Evolutionary conservation across 1,140 invertebrate species (phyloP), one percentile per base, ranked within the genome.

Genomic region (Cepaea nemoralis): DNA sequence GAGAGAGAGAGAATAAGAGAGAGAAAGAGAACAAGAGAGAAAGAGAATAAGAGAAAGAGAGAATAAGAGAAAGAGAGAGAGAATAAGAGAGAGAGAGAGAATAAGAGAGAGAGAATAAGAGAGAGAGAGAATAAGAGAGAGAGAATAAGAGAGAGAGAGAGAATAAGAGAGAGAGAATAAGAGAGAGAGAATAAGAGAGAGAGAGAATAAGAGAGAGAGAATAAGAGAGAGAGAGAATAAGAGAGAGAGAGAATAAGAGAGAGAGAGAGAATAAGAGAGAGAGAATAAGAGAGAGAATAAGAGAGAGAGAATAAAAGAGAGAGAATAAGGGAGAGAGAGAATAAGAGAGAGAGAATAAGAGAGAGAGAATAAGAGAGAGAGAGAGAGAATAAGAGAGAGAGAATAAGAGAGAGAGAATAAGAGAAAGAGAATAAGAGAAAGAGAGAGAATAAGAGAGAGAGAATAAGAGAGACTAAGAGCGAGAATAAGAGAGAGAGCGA

Each of bases 121-220:
- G 67, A 70, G 16, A 70, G 31, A 24, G 67, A 70, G 67, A 70
- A 31, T 2, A 37, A 71, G 69, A 39, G 69, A 71, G 69, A 71
- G 37, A 40, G 37, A 71, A 31, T 24, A 31, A 71, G 37, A 39
- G 69, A 71, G 69, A 71, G 69, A 71, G 24, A 50, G 73, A 76
- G n/a, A 48, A 16, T 19, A 24, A 40, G 39, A 74, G 71, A 24
- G 39, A 74, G 71, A 42, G 39, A 22, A 40, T 2, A 27, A 2
- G 39, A 48, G n/a, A 31, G 19, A 40, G 45, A 74, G 12, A 6
- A 31, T 14, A 2, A 42, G 42, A 45, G 37, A 16, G n/a, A 40
- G 6, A 74, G 71, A 74, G 45, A 31, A 10, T 10, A 19, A 31
- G 42, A 76, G 33, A 55, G 37, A 37, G 40, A 35, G 73, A 39